Base-by-base conservation (phyloP, 2,113 vertebrate genomes). In the Zosterops japonicus region DNA sequence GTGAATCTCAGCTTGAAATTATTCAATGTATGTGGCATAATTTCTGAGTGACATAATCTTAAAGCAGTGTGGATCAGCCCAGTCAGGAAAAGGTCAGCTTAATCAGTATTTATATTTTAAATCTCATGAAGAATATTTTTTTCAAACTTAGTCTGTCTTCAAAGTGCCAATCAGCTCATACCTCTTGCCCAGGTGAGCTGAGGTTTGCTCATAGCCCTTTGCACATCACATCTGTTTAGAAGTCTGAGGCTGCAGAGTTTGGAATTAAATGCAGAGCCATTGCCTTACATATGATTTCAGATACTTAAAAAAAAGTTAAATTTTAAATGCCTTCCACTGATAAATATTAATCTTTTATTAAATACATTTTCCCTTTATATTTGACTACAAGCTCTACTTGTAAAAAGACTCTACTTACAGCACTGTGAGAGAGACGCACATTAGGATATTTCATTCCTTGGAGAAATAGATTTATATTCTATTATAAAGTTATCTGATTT, bases 401-500 rank as follows among this genome's bases (percentile, higher is more conserved):
- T 79, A 57, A 49, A 76, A 70, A 57, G 35, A 53, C 22, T 89
- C 16, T 41, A 41, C 17, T 65, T 70, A 4, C 47, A 52, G 41
- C 46, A 46, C 65, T 85, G 25, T 56, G 50, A 46, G 36, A 67
- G 47, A 67, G 44, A 60, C 5, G 63, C 19, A 17, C 24, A 65
- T 75, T 67, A 83, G 42, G 72, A 16, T 75, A 69, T 86, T 74
- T 78, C 21, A 67, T 89, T 89, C 71, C 77, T 92, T 71, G 42
- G 61, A 92, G 77, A 89, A 83, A 83, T 50, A 89, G 41, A 55
- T 86, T 94, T 87, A 75, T 87, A 74, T 91, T 85, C 46, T 69
- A 60, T 78, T 90, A 52, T 39, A n/a, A 74, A 83, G 29, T 74
- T 88, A 82, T 85, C 75, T 88, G 65, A 88, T 94, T 88, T 69